Evolutionary conservation across 2,113 vertebrate genomes (phyloP).

Genomic region (Acrocephalus arundinaceus): DNA sequence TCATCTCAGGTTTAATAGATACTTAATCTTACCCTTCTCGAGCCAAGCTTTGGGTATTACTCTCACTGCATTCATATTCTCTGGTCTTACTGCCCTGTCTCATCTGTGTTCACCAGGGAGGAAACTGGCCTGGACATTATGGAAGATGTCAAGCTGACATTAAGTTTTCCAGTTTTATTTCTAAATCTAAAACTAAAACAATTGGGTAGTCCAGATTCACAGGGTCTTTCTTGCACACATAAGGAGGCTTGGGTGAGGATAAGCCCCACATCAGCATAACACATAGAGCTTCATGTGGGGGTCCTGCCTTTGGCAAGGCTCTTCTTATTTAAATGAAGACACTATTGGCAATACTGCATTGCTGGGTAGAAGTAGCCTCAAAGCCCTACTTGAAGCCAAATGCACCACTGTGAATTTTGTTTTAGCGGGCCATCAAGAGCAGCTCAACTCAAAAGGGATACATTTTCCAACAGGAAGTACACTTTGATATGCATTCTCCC

Average conservation of each 20-base stretch:
- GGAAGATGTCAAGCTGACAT: not conserved
- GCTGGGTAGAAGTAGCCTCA: not conserved
- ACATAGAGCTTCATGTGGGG: not conserved
- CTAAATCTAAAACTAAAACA: not conserved
- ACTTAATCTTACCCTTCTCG: not conserved
- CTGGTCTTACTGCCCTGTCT: not conserved
- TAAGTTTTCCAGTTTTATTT: not conserved
- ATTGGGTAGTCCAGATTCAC: not conserved
- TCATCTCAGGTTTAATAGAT: not conserved
- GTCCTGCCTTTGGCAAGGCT: not conserved
- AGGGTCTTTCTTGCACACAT: not conserved
- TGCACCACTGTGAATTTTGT: not conserved
- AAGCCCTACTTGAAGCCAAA: not conserved
- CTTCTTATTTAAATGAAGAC: constrained; percentile 24
- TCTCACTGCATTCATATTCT: not conserved
- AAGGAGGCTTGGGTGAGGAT: not conserved
- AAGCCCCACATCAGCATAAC: not conserved
- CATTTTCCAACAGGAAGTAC: not conserved
- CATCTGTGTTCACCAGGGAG: not conserved
- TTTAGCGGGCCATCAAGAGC: not conserved
- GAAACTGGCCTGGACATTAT: not conserved
- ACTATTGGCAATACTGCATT: not conserved
- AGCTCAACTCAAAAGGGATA: not conserved
- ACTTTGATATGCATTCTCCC: not conserved
- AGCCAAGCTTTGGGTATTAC: not conserved